These are phyloP conservation scores for Temnothorax rugatulus DNA, from an alignment of 2,888 invertebrate genomes.

Conservation along the genomic window DNA sequence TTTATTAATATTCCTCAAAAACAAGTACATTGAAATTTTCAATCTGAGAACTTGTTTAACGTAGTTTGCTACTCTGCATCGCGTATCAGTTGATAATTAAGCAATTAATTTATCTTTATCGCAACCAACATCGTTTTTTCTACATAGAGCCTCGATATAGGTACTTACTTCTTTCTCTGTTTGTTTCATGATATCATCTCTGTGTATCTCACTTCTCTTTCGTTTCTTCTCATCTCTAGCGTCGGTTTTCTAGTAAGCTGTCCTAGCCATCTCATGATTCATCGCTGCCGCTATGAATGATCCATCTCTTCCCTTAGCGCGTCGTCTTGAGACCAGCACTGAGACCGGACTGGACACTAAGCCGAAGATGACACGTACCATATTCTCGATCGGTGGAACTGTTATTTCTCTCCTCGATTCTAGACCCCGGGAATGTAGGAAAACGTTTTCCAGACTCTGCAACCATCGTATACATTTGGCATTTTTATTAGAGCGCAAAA, in stretches of 20 bases:
- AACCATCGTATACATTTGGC: background rate
- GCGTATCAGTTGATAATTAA: slow-evolving; percentile 5
- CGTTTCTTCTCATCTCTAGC: slow-evolving; percentile 63
- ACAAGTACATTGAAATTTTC: slow-evolving; percentile 14
- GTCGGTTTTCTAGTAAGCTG: slow-evolving; percentile 73
- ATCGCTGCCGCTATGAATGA: slow-evolving; percentile 86
- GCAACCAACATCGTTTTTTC: background rate
- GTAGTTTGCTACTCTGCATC: background rate
- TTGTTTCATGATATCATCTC: slow-evolving; percentile 35
- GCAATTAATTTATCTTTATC: slow-evolving; percentile 24
- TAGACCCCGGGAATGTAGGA: background rate
- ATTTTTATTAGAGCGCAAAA: slow-evolving; percentile 27
- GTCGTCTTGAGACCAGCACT: slow-evolving; percentile 51
- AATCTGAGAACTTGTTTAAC: slow-evolving; percentile 3
- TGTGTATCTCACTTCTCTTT: slow-evolving; percentile 21
- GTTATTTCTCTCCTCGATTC: slow-evolving; percentile 34
- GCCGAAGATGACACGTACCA: slow-evolving; percentile 54
- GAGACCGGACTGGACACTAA: slow-evolving; percentile 66
- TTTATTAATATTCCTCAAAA: slow-evolving; percentile 4
- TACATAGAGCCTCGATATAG: background rate
- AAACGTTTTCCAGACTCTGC: slow-evolving; percentile 26
- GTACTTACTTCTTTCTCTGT: background rate
- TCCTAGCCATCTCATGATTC: slow-evolving; percentile 84
- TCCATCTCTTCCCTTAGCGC: slow-evolving; percentile 82
- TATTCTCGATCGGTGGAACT: slow-evolving; percentile 46